These are phyloP conservation scores for Drosophila eugracilis DNA, from an alignment of 1,140 invertebrate species.

Conservation along the genomic window DNA sequence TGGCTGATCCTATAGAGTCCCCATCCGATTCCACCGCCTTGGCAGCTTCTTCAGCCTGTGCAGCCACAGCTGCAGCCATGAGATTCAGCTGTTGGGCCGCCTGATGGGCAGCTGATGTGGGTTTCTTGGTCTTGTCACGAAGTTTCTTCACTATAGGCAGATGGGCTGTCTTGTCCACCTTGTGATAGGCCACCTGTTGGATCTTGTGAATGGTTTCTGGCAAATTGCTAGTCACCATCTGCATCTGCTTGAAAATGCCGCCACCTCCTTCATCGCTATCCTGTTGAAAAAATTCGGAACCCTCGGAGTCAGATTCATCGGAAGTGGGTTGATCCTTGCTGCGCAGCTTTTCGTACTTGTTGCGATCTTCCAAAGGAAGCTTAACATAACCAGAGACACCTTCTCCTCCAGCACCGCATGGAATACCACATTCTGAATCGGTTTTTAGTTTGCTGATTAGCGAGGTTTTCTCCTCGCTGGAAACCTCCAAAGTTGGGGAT, in stretches of 20 bases:
- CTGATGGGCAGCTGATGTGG: slow-evolving; percentile 74
- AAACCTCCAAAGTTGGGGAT: slow-evolving; percentile 79
- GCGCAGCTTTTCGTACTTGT: slow-evolving; percentile 92
- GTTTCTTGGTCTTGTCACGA: slow-evolving; percentile 84
- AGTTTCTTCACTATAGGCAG: slow-evolving; percentile 85
- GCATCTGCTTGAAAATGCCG: slow-evolving; percentile 85
- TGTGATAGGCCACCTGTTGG: slow-evolving; percentile 85
- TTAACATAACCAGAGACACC: slow-evolving; percentile 86
- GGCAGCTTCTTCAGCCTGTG: slow-evolving; percentile 60
- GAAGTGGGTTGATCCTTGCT: slow-evolving; percentile 87
- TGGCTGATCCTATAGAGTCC: slow-evolving; percentile 91
- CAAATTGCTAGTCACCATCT: slow-evolving; percentile 86
- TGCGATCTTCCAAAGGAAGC: slow-evolving; percentile 89
- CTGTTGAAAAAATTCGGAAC: slow-evolving; percentile 67
- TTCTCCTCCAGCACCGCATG: slow-evolving; percentile 4
- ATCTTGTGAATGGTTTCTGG: slow-evolving; percentile 85
- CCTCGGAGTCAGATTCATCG: slow-evolving; percentile 86
- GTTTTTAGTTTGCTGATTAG: slow-evolving; percentile 74
- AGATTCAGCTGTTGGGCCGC: slow-evolving; percentile 79
- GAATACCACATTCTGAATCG: slow-evolving; percentile 65
- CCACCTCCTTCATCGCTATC: slow-evolving; percentile 61
- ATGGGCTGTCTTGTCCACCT: slow-evolving; percentile 84
- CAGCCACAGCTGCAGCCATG: slow-evolving; percentile 68
- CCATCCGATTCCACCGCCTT: slow-evolving; percentile 81
- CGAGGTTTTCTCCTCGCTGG: slow-evolving; percentile 82